Percentiles rank a stretch among this genome's conserved stretches.
Conservation (phyloP, 2,888 invertebrate species). For the Tipula lateralis region DNA sequence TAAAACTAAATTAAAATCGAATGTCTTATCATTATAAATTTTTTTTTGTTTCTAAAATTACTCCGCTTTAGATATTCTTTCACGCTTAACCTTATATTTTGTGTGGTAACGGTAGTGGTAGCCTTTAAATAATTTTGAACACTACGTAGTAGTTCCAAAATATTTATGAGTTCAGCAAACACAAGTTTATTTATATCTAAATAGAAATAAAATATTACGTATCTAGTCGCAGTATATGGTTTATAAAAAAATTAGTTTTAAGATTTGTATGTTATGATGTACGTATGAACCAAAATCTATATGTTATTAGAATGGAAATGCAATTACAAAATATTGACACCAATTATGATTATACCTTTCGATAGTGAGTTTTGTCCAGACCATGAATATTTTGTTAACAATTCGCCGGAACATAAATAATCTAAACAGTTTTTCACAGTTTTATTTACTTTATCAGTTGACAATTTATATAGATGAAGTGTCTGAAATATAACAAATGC, state of each 20-base stretch:
- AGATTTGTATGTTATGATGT: not conserved
- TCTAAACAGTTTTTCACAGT: not conserved
- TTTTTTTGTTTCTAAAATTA: conserved; percentile 14
- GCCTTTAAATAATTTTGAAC: not conserved
- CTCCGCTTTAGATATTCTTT: not conserved
- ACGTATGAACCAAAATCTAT: not conserved
- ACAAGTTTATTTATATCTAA: not conserved
- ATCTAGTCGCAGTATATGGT: not conserved
- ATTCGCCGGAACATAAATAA: not conserved
- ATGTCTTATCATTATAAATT: not conserved
- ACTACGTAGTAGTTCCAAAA: not conserved
- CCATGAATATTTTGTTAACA: too few species aligned
- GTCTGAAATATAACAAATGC: too few species aligned
- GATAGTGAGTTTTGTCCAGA: too few species aligned
- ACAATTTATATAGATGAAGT: too few species aligned
- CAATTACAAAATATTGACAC: too few species aligned
- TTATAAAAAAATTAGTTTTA: not conserved
- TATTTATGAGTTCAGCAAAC: not conserved
- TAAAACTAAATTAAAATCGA: not conserved
- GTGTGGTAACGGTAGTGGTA: not conserved
- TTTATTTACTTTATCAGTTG: too few species aligned
- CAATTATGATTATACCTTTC: too few species aligned
- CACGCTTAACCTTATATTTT: not conserved
- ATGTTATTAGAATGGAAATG: too few species aligned
- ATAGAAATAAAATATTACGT: too few species aligned